A percentile compares a stretch with the other conserved stretches of the same genome.
These are phyloP conservation scores for Perognathus longimembris DNA, from an alignment of 2,113 vertebrate genomes.

Conservation along the genomic window DNA sequence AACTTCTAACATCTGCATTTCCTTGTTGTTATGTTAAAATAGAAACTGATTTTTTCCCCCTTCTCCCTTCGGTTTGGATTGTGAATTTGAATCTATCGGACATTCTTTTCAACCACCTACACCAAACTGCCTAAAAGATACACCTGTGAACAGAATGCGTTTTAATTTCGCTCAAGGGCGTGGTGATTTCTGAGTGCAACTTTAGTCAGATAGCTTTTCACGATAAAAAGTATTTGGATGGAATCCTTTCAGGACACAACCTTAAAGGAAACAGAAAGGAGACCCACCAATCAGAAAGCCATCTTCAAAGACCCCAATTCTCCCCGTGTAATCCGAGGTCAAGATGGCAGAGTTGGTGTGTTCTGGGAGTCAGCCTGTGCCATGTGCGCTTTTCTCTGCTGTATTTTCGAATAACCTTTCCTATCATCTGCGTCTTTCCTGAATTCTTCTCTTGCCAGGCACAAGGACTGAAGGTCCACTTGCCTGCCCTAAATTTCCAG, in stretches of 20 bases:
- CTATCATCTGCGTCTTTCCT: no score
- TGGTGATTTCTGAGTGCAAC: not conserved
- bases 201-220: not conserved
- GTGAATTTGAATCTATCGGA: not conserved
- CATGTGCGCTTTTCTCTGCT: no score
- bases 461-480: no score
- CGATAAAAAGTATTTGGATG: not conserved
- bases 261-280: no score
- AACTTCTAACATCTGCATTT: conserved; percentile 60
- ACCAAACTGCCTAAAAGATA: conserved; percentile 2
- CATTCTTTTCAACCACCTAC: conserved; percentile 13
- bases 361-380: no score
- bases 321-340: no score
- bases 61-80: not conserved
- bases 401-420: no score
- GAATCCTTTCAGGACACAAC: not conserved
- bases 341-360: no score
- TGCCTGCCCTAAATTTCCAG: no score
- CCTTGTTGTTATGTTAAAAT: conserved; percentile 46
- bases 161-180: not conserved
- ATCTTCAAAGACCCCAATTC: no score
- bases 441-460: no score
- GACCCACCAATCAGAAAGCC: no score
- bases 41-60: conserved; percentile 42
- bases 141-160: conserved; percentile 20